phyloP scores from a whole-genome alignment of 2,888 invertebrate genomes.

The Cyrtodaria siliqua region DNA sequence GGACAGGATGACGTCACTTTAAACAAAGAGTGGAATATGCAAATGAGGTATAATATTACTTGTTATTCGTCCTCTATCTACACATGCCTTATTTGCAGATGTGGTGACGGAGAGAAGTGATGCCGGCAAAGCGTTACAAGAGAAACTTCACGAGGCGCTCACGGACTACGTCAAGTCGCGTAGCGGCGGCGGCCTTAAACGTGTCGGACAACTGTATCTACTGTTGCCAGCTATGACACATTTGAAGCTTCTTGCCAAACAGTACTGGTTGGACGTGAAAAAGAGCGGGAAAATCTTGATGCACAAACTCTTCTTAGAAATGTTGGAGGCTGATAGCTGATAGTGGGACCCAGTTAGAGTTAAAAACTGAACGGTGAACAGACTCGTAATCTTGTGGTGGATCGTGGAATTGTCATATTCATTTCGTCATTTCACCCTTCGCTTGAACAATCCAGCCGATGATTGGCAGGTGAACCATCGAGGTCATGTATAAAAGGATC shows the following conservation, averaged over 20 bases:
- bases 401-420: no score
- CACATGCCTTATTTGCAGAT: slow-evolving; percentile 88
- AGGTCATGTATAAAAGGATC: neutral
- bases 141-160: slow-evolving; percentile 94
- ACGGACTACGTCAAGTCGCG: slow-evolving; percentile 94
- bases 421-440: no score
- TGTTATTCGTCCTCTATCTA: no score
- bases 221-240: slow-evolving; percentile 95
- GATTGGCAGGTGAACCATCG: neutral
- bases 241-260: slow-evolving; percentile 94
- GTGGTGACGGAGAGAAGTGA: slow-evolving; percentile 95
- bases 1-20: no score
- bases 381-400: no score
- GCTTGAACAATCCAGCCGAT: neutral
- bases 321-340: slow-evolving; percentile 90
- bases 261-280: slow-evolving; percentile 96
- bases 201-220: slow-evolving; percentile 91
- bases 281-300: slow-evolving; percentile 95
- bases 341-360: slow-evolving; percentile 16
- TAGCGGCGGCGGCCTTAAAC: slow-evolving; percentile 88
- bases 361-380: neutral
- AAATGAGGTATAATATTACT: no score
- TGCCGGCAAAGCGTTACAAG: slow-evolving; percentile 94
- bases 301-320: slow-evolving; percentile 98
- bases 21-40: no score